Percentiles rank a stretch among this genome's conserved stretches.
Evolutionary conservation across 2,888 invertebrate genomes (phyloP).

Genomic region (Liopterus haemorrhoidalis): DNA sequence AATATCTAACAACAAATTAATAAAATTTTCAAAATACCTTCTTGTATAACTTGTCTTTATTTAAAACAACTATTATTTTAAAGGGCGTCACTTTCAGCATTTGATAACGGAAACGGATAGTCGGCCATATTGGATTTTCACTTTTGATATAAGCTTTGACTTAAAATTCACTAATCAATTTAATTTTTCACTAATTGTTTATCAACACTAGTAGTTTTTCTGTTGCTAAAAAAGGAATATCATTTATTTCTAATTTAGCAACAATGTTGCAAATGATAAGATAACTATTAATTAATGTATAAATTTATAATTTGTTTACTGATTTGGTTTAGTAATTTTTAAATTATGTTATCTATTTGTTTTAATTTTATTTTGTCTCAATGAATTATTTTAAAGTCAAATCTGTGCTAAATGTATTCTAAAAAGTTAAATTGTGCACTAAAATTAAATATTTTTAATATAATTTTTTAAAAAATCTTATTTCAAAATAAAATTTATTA

Average conservation of each 20-base stretch:
- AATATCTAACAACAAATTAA: too few species aligned
- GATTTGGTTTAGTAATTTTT: not conserved
- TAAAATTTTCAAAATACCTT: too few species aligned
- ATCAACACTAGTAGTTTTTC: conserved; percentile 10
- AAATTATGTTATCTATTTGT: not conserved
- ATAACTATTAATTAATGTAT: not conserved
- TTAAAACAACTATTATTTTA: too few species aligned
- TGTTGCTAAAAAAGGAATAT: conserved; percentile 3
- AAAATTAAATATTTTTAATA: too few species aligned
- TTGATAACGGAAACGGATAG: conserved; percentile 40
- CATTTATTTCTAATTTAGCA: not conserved
- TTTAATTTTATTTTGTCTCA: not conserved
- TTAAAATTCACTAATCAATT: conserved; percentile 13
- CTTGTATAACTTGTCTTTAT: too few species aligned
- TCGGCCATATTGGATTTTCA: conserved; percentile 48
- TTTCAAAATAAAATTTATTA: too few species aligned
- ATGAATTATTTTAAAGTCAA: not conserved
- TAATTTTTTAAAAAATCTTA: too few species aligned
- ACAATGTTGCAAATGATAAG: not conserved
- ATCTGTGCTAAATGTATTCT: not conserved
- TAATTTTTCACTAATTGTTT: conserved; percentile 17
- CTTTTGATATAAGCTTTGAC: conserved; percentile 44
- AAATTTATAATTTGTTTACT: not conserved
- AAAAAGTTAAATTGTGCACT: not conserved
- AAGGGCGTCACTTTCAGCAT: conserved; percentile 40